Conservation (phyloP, 2,797 vertebrate species). For the Psittacula echo region DNA sequence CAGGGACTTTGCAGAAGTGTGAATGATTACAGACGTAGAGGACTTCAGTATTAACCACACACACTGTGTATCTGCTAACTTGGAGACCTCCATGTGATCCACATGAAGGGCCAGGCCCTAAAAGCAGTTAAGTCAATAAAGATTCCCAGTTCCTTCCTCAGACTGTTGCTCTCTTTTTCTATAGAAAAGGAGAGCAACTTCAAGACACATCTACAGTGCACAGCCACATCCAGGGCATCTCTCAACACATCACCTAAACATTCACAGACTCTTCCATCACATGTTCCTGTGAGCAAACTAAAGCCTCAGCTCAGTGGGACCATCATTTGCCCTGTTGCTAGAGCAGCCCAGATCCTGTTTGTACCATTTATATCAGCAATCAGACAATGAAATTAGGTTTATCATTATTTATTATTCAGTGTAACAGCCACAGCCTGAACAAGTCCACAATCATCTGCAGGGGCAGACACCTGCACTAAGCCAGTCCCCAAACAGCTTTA, state of each 20-base stretch:
- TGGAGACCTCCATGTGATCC: fast-evolving
- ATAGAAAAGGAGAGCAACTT: not conserved
- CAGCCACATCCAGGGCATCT: not conserved
- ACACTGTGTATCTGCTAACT: not conserved
- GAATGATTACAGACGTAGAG: not conserved
- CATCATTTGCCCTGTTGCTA: not conserved
- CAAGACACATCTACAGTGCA: not conserved
- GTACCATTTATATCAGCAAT: not conserved
- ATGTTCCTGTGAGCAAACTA: not conserved
- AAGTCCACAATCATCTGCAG: not conserved
- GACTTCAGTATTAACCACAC: not conserved
- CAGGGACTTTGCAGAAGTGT: not conserved
- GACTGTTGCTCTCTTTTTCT: fast-evolving
- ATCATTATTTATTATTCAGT: not conserved
- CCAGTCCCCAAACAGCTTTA: not conserved
- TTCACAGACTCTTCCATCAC: not conserved
- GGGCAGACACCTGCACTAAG: not conserved
- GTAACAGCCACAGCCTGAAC: not conserved
- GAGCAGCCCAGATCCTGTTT: not conserved
- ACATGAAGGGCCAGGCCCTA: fast-evolving
- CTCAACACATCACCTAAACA: not conserved
- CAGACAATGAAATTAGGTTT: not conserved
- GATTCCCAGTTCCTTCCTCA: not conserved
- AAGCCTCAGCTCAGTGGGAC: not conserved
- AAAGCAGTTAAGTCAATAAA: not conserved